Percentiles rank a stretch among this genome's conserved stretches.
phyloP scores from a whole-genome alignment of 2,888 invertebrate species.

The Tetanocera ferruginea region DNA sequence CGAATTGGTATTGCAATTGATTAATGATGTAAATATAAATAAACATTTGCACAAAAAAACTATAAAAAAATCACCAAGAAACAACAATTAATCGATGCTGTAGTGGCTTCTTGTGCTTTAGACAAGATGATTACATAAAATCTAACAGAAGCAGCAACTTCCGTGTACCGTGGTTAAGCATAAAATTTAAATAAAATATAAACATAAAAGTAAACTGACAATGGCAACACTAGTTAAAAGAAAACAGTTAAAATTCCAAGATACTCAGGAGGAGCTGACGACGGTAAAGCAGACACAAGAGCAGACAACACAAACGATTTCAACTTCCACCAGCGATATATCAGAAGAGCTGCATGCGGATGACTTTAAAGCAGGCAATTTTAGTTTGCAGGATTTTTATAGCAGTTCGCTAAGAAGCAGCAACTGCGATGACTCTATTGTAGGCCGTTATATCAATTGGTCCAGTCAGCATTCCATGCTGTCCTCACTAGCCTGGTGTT shows the following conservation, averaged over 20 bases:
- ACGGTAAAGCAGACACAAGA: not conserved
- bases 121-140: constrained; percentile 61
- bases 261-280: not conserved
- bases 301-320: not conserved
- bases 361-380: not conserved
- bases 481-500: constrained; percentile 60
- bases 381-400: too few species aligned
- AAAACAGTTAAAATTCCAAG: constrained; percentile 51
- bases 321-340: not conserved
- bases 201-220: not conserved
- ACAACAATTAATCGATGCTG: not conserved
- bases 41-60: not conserved
- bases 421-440: constrained; percentile 22
- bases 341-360: not conserved
- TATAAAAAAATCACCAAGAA: not conserved
- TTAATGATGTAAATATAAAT: constrained; percentile 53
- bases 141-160: not conserved
- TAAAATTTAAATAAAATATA: not conserved
- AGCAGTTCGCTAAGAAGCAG: not conserved
- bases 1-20: constrained; percentile 52
- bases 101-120: constrained; percentile 15
- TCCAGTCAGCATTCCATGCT: constrained; percentile 56
- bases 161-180: constrained; percentile 17
- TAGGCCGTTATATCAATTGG: constrained; percentile 60
- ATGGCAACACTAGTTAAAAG: not conserved